These are phyloP conservation scores for Menidia menidia DNA, from an alignment of 2,797 vertebrate genomes.

Conservation along the genomic window DNA sequence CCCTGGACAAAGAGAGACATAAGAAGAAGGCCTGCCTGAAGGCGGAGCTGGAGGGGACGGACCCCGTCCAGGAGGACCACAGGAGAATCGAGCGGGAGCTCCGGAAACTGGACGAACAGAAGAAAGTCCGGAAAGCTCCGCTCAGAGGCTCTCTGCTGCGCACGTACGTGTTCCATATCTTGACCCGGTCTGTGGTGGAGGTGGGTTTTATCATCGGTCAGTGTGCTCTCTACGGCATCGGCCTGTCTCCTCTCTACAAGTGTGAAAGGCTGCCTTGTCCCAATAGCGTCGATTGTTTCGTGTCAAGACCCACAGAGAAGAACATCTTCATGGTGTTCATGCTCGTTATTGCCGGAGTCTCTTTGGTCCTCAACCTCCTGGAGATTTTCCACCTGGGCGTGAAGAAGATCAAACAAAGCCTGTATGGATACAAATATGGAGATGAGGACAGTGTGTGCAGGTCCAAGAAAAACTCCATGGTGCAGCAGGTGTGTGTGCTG, in stretches of 20 bases:
- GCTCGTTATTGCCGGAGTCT: constrained; percentile 91
- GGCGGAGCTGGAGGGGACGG: constrained; percentile 87
- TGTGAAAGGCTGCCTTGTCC: constrained; percentile 91
- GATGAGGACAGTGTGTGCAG: constrained; percentile 83
- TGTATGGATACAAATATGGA: constrained; percentile 78
- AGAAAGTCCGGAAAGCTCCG: constrained; percentile 91
- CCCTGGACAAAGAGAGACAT: constrained; percentile 91
- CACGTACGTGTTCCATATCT: constrained; percentile 94
- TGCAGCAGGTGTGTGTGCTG: constrained; percentile 81
- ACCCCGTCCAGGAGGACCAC: constrained; percentile 84
- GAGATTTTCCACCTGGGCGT: constrained; percentile 93
- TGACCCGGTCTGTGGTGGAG: constrained; percentile 91
- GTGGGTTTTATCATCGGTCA: constrained; percentile 94
- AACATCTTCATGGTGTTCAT: constrained; percentile 97
- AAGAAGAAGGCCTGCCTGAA: constrained; percentile 87
- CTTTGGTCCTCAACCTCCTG: constrained; percentile 90
- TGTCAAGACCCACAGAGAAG: constrained; percentile 95
- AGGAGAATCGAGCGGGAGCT: constrained; percentile 89
- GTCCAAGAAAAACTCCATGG: constrained; percentile 87
- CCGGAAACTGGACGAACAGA: constrained; percentile 91
- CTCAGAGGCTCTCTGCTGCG: constrained; percentile 90
- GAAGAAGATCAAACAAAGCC: constrained; percentile 87
- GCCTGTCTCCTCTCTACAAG: constrained; percentile 90
- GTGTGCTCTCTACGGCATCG: constrained; percentile 91
- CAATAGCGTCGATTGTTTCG: constrained; percentile 94